Base-by-base conservation (phyloP, 2,797 vertebrate genomes). In the Parotocinclus haroldoi region DNA sequence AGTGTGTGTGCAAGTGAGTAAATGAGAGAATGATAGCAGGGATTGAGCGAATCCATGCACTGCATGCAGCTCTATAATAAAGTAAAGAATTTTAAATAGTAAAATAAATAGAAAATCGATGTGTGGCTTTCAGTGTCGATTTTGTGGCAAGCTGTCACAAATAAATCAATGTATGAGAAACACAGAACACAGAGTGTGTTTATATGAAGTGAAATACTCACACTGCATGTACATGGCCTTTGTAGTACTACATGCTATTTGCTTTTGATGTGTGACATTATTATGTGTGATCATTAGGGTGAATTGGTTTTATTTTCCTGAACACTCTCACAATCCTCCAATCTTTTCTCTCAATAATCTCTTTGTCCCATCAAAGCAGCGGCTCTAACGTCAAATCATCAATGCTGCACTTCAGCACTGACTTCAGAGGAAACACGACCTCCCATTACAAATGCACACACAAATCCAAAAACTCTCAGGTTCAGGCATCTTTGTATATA, bases 311-410 rank as follows among this genome's bases (percentile, higher is more conserved):
- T 4, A 3, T 61, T 42, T 44, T 51, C 45, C 39, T 54, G 58
- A 54, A 11, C 39, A 46, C 66, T 16, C 51, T 44, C 9, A 11
- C 11, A 44, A 11, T 45, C 46, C 16, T 17, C 13, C 9, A 1
- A 17, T 58, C 10, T 14, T 17, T 39, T 44, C 48, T 59, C 18
- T 69, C 54, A 70, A 69, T 49, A 46, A 51, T 46, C 39, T 70
- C 60, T 70, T 64, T 70, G 68, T 70, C n/a, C 58, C 39, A 45
- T 70, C 61, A 70, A 64, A 70, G 61, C 66, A 58, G 16, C 11
- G 7, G 17, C 59, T 63, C 45, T 52, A 69, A 63, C 37, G n/a
- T n/a, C 53, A 11, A 27, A 12, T 37, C 44, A 49, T 63, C 49
- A 38, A 13, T 16, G 10, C 52, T 39, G 46, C 17, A 10, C 18